Evolutionary conservation across 1,140 invertebrate genomes (phyloP).

Genomic region (Diuraphis noxia): DNA sequence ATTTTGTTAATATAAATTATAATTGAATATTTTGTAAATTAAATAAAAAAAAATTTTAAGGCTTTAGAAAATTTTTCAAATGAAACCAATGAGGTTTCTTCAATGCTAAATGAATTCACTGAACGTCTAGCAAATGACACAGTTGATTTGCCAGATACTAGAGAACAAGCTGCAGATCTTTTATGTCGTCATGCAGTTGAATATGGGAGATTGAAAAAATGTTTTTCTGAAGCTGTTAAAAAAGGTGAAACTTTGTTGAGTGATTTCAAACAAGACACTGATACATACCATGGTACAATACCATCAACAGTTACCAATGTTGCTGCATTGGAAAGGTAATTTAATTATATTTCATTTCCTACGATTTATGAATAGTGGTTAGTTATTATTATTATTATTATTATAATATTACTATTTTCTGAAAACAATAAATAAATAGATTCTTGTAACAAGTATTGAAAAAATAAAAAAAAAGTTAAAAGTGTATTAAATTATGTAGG

Average conservation of each 20-base stretch:
- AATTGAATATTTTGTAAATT: not conserved
- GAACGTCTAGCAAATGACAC: slow-evolving; percentile 69
- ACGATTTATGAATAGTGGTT: not conserved
- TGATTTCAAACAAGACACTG: slow-evolving; percentile 63
- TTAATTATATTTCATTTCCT: slow-evolving; percentile 19
- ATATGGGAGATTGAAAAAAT: slow-evolving; percentile 74
- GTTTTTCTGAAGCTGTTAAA: slow-evolving; percentile 77
- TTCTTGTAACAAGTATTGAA: not conserved
- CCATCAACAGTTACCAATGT: slow-evolving; percentile 78
- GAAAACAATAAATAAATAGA: not conserved
- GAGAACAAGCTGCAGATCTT: slow-evolving; percentile 27
- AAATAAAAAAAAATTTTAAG: slow-evolving; percentile 64
- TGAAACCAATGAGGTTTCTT: slow-evolving; percentile 84
- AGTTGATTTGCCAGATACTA: slow-evolving; percentile 51
- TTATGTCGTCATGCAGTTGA: slow-evolving; percentile 59
- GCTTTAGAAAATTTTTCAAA: slow-evolving; percentile 92
- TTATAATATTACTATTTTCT: not conserved
- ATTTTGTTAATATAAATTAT: not conserved
- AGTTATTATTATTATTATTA: no score
- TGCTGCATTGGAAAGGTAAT: slow-evolving; percentile 85
- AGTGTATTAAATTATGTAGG: no score
- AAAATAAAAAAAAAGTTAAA: no score
- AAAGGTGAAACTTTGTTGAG: slow-evolving; percentile 82
- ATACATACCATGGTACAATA: slow-evolving; percentile 61
- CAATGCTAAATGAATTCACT: slow-evolving; percentile 81